Conservation (phyloP, 2,113 vertebrate species). For the Seriola dumerili region DNA sequence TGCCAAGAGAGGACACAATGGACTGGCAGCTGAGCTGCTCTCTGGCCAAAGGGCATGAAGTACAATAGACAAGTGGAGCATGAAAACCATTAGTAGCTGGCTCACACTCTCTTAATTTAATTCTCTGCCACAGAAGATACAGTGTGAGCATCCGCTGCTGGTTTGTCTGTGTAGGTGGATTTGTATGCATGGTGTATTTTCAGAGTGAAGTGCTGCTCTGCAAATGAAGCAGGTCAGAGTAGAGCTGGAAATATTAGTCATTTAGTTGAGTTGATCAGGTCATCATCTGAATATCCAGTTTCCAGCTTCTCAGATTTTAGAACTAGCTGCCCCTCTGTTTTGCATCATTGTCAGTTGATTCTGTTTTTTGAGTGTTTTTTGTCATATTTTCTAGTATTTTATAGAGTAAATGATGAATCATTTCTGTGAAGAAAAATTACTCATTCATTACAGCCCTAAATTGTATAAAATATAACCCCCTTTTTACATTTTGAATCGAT, state of each 20-base stretch:
- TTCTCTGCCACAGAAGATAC: conserved; percentile 40
- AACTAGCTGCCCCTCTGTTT: background rate
- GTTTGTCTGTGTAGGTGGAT: conserved; percentile 12
- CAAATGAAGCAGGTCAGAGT: background rate
- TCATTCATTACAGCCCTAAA: background rate
- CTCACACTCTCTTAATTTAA: conserved; percentile 47
- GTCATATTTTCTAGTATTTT: no score
- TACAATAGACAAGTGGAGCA: conserved; percentile 65
- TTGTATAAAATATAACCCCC: background rate
- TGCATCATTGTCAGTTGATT: background rate
- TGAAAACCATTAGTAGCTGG: conserved; percentile 61
- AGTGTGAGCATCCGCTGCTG: background rate
- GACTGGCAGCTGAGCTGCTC: conserved; percentile 46
- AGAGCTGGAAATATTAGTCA: background rate
- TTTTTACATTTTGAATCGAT: background rate
- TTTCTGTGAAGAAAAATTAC: no score
- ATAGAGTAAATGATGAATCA: no score
- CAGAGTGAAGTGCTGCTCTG: background rate
- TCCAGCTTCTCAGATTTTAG: background rate
- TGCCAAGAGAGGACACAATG: conserved; percentile 72
- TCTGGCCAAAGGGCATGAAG: conserved; percentile 69
- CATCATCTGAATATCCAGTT: background rate
- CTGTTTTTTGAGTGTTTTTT: no score
- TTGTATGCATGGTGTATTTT: background rate
- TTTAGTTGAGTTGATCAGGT: background rate